phyloP scores from a whole-genome alignment of 2,113 vertebrate species.

The Hypanus sabinus region DNA sequence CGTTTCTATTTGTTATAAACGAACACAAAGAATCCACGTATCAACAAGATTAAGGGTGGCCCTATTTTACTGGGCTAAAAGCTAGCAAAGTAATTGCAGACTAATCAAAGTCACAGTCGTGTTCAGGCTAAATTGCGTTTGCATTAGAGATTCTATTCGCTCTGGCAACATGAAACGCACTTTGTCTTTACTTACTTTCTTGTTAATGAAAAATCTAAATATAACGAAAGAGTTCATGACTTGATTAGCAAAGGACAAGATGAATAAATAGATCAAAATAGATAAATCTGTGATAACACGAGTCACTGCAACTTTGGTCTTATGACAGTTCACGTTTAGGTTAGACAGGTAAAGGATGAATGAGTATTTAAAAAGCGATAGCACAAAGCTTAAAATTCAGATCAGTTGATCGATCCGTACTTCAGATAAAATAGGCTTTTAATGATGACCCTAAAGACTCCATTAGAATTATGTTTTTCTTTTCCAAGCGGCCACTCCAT shows the following conservation, averaged over 20 bases:
- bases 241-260: not conserved
- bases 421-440: not conserved
- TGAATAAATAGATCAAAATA: not conserved
- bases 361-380: not conserved
- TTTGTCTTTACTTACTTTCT: not conserved
- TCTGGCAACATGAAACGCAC: not conserved
- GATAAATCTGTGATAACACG: not conserved
- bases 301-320: not conserved
- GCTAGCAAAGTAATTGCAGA: not conserved
- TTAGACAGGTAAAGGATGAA: not conserved
- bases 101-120: not conserved
- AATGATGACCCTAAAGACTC: not conserved
- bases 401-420: not conserved
- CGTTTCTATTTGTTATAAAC: not conserved
- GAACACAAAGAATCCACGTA: not conserved
- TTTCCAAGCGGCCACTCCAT: slow-evolving; percentile 12
- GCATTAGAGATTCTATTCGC: not conserved
- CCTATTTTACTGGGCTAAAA: not conserved
- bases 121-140: not conserved
- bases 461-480: slow-evolving; percentile 28
- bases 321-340: not conserved
- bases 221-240: not conserved
- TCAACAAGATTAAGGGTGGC: not conserved
- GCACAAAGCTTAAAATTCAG: not conserved
- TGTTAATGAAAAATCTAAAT: not conserved